These are phyloP conservation scores for Ips nitidus DNA, from an alignment of 1,140 invertebrate genomes.

Conservation along the genomic window DNA sequence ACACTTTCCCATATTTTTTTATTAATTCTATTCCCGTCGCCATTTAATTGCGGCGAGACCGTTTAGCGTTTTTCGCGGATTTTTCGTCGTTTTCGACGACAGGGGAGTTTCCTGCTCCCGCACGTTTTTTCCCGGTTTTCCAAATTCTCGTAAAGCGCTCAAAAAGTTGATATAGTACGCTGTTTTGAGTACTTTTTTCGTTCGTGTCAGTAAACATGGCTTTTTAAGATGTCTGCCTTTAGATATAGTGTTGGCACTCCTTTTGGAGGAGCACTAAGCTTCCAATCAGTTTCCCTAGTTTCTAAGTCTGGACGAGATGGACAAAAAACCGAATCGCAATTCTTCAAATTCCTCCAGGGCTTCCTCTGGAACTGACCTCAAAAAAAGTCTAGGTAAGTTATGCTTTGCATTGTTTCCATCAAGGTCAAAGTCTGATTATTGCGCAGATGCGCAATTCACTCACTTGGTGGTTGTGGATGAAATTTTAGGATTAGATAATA, in stretches of 20 bases:
- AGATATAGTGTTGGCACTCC: constrained; percentile 66
- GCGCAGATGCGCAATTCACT: constrained; percentile 8
- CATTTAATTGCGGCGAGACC: constrained; percentile 64
- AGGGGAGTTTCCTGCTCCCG: constrained; percentile 61
- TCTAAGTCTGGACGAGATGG: constrained; percentile 56
- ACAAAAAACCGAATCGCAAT: constrained; percentile 74
- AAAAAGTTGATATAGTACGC: constrained; percentile 6
- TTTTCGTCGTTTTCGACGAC: constrained; percentile 65
- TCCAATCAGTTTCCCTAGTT: constrained; percentile 48
- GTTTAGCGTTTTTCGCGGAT: constrained; percentile 49
- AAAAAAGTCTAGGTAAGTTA: constrained; percentile 68
- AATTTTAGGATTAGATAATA: background rate
- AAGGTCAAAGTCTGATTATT: background rate
- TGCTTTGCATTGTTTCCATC: background rate
- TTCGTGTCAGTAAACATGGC: constrained; percentile 70
- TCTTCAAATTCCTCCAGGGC: constrained; percentile 61
- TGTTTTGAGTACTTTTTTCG: constrained; percentile 55
- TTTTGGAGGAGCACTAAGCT: constrained; percentile 66
- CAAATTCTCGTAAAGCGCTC: constrained; percentile 25
- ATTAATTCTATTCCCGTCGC: constrained; percentile 57
- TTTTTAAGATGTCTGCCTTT: constrained; percentile 77
- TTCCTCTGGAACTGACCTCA: constrained; percentile 63
- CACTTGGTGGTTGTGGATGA: background rate
- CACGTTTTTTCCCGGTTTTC: constrained; percentile 37
- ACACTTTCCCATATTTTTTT: background rate